These are phyloP conservation scores for Craniophora ligustri DNA, from an alignment of 2,888 invertebrate genomes.

Conservation along the genomic window DNA sequence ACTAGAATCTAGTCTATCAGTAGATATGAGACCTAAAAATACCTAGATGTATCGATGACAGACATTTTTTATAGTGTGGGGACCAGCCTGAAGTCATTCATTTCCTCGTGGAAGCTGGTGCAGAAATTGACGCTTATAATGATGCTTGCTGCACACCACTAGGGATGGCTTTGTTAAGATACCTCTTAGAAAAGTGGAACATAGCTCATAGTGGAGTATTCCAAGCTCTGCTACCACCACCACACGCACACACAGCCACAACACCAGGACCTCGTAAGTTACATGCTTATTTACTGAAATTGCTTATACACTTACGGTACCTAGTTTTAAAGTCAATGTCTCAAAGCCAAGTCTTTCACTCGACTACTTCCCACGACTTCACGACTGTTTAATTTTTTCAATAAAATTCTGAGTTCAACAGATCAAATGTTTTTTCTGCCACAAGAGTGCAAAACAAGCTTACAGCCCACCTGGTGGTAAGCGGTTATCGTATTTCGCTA, in stretches of 20 bases:
- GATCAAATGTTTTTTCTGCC: no score
- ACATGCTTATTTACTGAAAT: background rate
- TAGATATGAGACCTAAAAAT: no score
- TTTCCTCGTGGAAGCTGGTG: slow-evolving; percentile 85
- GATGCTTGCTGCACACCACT: slow-evolving; percentile 88
- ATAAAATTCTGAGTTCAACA: no score
- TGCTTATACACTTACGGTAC: background rate
- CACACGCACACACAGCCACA: no score
- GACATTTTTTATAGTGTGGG: slow-evolving; percentile 62
- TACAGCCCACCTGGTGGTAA: no score
- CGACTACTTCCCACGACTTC: no score
- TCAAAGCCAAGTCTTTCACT: no score
- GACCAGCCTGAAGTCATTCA: slow-evolving; percentile 72
- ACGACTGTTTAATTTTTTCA: no score
- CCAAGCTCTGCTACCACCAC: slow-evolving; percentile 67
- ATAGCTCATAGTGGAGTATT: slow-evolving; percentile 61
- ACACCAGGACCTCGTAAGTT: slow-evolving; percentile 54
- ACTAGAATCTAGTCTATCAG: no score
- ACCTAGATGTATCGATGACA: no score
- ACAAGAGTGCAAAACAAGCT: no score
- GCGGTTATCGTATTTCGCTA: no score
- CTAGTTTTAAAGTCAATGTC: background rate
- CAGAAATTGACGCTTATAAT: slow-evolving; percentile 82
- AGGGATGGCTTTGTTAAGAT: slow-evolving; percentile 76
- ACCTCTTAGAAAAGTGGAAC: slow-evolving; percentile 65